Base-by-base conservation (phyloP, 2,888 invertebrate genomes). In the Cephus sareptanus region DNA sequence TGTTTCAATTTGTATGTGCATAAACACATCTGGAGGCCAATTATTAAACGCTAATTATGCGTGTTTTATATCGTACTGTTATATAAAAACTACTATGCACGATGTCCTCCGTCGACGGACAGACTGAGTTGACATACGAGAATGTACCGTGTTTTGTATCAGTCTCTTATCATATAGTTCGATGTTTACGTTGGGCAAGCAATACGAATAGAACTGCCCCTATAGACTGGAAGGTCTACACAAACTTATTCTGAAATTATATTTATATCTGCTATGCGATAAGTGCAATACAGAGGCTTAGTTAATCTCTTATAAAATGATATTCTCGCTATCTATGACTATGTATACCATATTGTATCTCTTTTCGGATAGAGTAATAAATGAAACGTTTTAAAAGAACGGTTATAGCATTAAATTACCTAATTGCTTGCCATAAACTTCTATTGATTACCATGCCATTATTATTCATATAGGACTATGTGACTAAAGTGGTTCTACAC, bases 81-180 rank as follows among this genome's bases (percentile, higher is more conserved):
- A 35, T 34, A 30, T 79, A 78, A 83, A 80, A 79, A 76, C 69
- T 76, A 73, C 80, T 82, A 84, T 81, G 80, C 78, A 81, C 81
- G 79, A 82, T 83, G 81, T 76, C 73, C 81, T 83, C 83, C 73
- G 82, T 79, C 85, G 75, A 82, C 83, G 78, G 82, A 84, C 82
- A 81, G 81, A 87, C 87, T 87, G 86, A 82, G 82, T 80, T 80
- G 75, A 74, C 77, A 78, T 77, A 78, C 79, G 82, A 79, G 56
- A 80, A 31, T 71, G 80, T 79, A 76, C 75, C 74, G 69, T 76
- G 76, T 78, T 84, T 85, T 84, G 80, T 85, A 85, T 85, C 86
- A 79, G 76, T 70, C 79, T 76, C 81, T 85, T 86, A 86, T 86
- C 86, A 83, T 79, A 56, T 23, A 56, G 23, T 56, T 56, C 23